Conservation (phyloP, 2,888 invertebrate species). For the Strigamia maritima region DNA sequence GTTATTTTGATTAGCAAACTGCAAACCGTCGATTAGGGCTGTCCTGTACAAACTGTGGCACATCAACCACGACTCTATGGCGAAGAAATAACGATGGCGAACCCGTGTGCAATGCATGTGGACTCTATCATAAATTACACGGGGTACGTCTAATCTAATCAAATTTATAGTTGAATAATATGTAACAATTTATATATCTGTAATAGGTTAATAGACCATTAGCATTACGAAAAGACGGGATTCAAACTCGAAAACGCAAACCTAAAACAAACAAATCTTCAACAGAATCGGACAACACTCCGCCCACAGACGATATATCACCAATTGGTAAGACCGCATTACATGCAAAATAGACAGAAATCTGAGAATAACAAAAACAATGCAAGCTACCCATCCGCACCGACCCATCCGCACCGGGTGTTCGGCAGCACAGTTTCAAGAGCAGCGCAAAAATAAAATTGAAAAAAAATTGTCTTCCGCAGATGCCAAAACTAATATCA, state of each 20-base stretch:
- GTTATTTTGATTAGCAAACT: not conserved
- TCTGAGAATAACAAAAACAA: no score
- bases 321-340: not conserved
- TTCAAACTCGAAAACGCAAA: conserved; percentile 92
- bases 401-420: no score
- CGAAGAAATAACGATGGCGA: conserved; percentile 88
- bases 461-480: no score
- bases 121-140: conserved; percentile 93
- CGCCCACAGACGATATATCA: not conserved
- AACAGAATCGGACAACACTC: not conserved
- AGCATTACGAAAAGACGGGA: conserved; percentile 93
- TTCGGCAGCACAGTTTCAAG: not conserved
- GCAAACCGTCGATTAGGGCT: conserved; percentile 58
- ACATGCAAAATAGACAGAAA: no score
- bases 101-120: conserved; percentile 98
- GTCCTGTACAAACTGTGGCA: conserved; percentile 88
- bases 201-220: conserved; percentile 66
- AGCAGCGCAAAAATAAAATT: not conserved
- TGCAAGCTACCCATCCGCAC: no score
- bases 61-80: conserved; percentile 91
- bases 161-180: not conserved
- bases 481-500: not conserved
- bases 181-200: not conserved
- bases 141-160: conserved; percentile 53
- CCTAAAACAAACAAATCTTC: conserved; percentile 58